Percentiles rank a stretch among this genome's conserved stretches.
Evolutionary conservation across 2,888 invertebrate species (phyloP).

Genomic region (Catotricha subobsoleta): DNA sequence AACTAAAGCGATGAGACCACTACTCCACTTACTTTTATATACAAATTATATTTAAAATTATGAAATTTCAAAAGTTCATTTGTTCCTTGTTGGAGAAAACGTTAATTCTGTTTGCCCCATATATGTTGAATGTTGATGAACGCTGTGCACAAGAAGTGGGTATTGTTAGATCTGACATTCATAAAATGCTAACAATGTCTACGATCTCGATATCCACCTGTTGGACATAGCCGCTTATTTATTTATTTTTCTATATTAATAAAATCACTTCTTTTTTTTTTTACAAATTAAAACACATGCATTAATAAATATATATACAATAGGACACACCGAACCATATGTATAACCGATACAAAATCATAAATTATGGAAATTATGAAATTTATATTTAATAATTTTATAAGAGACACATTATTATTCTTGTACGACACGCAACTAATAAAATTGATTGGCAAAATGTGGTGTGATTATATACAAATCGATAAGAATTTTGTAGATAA

Average conservation of each 20-base stretch:
- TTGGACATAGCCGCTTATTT: too few species aligned
- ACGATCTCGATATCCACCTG: constrained; percentile 5
- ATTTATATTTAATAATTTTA: neutral
- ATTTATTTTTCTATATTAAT: too few species aligned
- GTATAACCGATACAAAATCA: neutral
- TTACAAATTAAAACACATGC: neutral
- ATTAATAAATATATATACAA: too few species aligned
- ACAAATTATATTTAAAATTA: too few species aligned
- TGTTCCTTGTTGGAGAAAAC: too few species aligned
- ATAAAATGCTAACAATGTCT: neutral
- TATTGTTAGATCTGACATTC: constrained; percentile 4
- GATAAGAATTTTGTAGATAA: neutral
- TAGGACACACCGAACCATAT: too few species aligned
- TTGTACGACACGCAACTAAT: neutral
- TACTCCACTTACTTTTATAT: constrained; percentile 3
- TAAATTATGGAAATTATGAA: neutral
- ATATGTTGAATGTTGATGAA: neutral
- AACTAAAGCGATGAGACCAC: constrained; percentile 7
- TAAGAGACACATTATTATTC: neutral
- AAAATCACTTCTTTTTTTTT: neutral
- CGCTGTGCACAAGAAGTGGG: constrained; percentile 3
- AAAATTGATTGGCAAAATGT: neutral
- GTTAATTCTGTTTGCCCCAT: too few species aligned
- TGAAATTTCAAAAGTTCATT: too few species aligned
- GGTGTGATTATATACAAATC: constrained; percentile 4